phyloP scores from a whole-genome alignment of 2,888 invertebrate species.

The Girardia tigrina region DNA sequence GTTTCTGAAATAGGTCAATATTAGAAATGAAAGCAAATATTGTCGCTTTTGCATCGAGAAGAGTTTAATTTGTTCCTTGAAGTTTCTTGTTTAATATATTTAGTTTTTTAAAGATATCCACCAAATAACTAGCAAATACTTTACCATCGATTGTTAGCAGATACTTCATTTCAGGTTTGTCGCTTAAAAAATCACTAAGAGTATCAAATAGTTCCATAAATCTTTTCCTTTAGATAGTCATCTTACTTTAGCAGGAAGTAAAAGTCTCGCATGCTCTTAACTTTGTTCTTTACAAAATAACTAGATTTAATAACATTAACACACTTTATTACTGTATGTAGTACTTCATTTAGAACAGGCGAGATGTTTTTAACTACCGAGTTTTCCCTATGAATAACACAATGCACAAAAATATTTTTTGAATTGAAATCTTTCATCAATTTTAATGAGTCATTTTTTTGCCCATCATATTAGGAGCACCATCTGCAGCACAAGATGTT shows the following conservation, averaged over 20 bases:
- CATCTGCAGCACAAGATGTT: background rate
- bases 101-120: background rate
- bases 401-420: background rate
- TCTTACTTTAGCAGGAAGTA: background rate
- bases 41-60: constrained; percentile 6
- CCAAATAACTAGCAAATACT: background rate
- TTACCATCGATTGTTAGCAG: background rate
- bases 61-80: background rate
- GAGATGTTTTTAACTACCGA: background rate
- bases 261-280: background rate
- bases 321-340: background rate
- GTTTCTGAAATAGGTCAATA: background rate
- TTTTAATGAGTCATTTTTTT: background rate
- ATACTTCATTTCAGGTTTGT: background rate
- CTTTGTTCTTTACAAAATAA: background rate
- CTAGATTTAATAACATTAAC: background rate
- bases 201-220: constrained; percentile 23
- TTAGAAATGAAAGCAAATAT: background rate
- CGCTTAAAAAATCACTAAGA: constrained; percentile 12
- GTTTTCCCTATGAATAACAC: background rate
- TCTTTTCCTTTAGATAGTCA: background rate
- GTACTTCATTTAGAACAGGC: background rate
- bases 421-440: background rate
- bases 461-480: background rate
- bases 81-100: background rate